A percentile compares a stretch with the other conserved stretches of the same genome.
phyloP scores from a whole-genome alignment of 2,113 vertebrate species.

The Heptranchias perlo region DNA sequence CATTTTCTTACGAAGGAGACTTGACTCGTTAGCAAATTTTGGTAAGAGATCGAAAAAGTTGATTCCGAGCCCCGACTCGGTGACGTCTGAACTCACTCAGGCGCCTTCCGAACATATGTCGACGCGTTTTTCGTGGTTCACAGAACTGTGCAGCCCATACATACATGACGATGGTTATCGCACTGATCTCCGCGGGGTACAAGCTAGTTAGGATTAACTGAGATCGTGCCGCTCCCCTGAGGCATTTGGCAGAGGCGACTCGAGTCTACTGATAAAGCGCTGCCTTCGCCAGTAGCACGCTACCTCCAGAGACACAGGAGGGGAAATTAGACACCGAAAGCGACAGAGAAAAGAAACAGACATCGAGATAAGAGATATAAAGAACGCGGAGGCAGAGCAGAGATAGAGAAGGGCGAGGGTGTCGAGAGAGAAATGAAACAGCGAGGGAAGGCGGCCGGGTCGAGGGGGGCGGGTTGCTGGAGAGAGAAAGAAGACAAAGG shows the following conservation, averaged over 20 bases:
- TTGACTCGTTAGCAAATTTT: not conserved
- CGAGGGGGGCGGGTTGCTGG: not conserved
- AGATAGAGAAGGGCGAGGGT: not conserved
- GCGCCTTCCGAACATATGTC: slow-evolving; percentile 5
- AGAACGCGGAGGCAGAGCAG: not conserved
- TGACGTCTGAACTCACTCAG: not conserved
- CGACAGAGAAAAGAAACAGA: slow-evolving; percentile 34
- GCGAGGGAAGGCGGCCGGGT: too few relatives aligned
- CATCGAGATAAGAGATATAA: slow-evolving; percentile 24
- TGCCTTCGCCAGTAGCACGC: not conserved
- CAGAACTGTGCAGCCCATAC: not conserved
- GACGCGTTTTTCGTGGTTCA: not conserved
- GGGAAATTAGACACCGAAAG: slow-evolving; percentile 15
- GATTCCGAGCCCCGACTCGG: not conserved
- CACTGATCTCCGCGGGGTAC: slow-evolving; percentile 26
- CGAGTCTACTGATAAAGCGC: slow-evolving; percentile 31
- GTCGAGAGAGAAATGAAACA: not conserved
- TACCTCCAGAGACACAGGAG: slow-evolving; percentile 13
- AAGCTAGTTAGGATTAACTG: slow-evolving; percentile 37
- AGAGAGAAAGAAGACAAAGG: not conserved
- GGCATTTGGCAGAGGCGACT: slow-evolving; percentile 21
- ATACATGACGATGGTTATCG: slow-evolving; percentile 22
- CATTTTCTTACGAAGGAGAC: not conserved
- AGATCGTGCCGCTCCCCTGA: slow-evolving; percentile 25
- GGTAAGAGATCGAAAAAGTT: not conserved